Percentiles rank a stretch among this genome's conserved stretches.
Evolutionary conservation across 2,888 invertebrate species (phyloP).

Genomic region (Tineola bisselliella): DNA sequence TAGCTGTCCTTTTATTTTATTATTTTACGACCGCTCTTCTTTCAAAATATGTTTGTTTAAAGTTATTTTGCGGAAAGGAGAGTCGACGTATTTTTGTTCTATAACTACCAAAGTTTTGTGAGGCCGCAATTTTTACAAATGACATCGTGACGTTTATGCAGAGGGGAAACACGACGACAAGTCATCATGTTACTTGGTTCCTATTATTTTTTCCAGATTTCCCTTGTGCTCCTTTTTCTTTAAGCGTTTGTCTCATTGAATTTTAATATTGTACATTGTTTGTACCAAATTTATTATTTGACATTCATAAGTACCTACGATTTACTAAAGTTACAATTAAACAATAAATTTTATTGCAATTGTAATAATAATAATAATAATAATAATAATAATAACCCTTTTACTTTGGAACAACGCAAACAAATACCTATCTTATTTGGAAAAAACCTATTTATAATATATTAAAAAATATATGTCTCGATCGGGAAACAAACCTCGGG

Average conservation of each 20-base stretch:
- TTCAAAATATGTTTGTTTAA: background rate
- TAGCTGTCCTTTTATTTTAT: conserved; percentile 13
- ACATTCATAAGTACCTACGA: no score
- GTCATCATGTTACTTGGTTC: conserved; percentile 66
- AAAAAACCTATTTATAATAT: no score
- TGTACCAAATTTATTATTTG: background rate
- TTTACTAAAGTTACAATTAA: no score
- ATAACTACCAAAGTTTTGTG: conserved; percentile 56
- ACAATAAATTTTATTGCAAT: no score
- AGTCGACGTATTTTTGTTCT: conserved; percentile 35
- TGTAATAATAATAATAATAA: no score
- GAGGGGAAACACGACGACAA: conserved; percentile 60
- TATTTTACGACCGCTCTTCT: background rate
- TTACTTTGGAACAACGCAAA: no score
- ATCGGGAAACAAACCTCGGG: no score
- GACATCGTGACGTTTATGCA: conserved; percentile 65
- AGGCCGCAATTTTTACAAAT: conserved; percentile 68
- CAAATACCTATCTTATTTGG: no score
- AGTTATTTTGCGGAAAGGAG: conserved; percentile 12
- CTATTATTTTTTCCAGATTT: conserved; percentile 46
- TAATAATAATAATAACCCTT: no score
- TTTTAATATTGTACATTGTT: background rate
- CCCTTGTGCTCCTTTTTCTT: conserved; percentile 35
- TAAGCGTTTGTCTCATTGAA: conserved; percentile 31
- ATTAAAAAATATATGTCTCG: no score